Evolutionary conservation across 2,888 invertebrate genomes (phyloP).

Genomic region (Litoditis marina): DNA sequence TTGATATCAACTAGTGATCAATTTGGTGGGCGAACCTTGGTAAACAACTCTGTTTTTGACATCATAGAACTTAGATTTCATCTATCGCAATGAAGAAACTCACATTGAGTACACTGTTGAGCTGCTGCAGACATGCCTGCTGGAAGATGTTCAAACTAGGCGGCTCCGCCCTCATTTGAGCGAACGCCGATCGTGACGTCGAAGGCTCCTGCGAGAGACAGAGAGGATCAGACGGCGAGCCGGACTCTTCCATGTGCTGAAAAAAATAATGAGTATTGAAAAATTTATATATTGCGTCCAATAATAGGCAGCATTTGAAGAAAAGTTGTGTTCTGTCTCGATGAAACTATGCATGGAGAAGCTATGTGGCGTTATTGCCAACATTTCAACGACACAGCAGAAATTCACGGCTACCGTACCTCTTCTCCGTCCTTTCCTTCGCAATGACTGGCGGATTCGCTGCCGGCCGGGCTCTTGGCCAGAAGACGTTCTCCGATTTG

Average conservation of each 20-base stretch:
- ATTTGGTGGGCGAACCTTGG: too few species aligned
- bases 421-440: slow-evolving; percentile 34
- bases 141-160: slow-evolving; percentile 18
- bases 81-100: background rate
- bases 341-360: background rate
- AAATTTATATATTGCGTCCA: too few species aligned
- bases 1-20: too few species aligned
- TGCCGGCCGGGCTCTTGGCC: slow-evolving; percentile 36
- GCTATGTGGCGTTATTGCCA: too few species aligned
- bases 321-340: too few species aligned
- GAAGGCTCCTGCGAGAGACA: too few species aligned
- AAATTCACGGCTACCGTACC: slow-evolving; percentile 10
- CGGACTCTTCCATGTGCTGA: slow-evolving; percentile 22
- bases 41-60: too few species aligned
- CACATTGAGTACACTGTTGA: slow-evolving; percentile 7
- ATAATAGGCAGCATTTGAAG: too few species aligned
- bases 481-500: slow-evolving; percentile 47
- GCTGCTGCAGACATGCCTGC: slow-evolving; percentile 26
- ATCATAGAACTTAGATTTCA: too few species aligned
- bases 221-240: slow-evolving; percentile 24
- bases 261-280: too few species aligned
- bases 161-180: slow-evolving; percentile 6
- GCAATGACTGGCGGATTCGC: slow-evolving; percentile 33
- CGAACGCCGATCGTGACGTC: slow-evolving; percentile 16
- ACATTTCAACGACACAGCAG: background rate